phyloP scores from a whole-genome alignment of 2,113 vertebrate genomes.

The Octodon degus region DNA sequence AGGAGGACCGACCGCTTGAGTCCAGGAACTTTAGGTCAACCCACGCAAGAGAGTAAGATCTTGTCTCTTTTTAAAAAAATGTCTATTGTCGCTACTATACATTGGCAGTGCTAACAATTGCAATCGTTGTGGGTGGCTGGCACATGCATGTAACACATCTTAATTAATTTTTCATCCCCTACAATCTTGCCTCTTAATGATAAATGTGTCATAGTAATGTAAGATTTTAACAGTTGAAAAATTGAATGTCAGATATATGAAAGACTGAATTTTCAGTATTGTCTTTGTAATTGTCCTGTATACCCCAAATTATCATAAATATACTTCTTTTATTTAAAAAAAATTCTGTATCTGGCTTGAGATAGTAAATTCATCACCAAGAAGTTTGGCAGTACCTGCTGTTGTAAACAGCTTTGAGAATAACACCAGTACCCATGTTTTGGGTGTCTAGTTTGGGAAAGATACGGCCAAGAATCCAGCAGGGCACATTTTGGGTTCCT shows the following conservation, averaged over 20 bases:
- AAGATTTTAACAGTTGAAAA: neutral
- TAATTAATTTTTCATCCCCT: too few species aligned
- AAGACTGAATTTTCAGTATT: neutral
- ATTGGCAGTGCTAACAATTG: too few species aligned
- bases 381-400: neutral
- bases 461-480: neutral
- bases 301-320: neutral
- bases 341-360: slow-evolving; percentile 30
- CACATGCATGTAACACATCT: too few species aligned
- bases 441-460: neutral
- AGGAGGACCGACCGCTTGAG: too few species aligned
- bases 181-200: too few species aligned
- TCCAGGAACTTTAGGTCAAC: too few species aligned
- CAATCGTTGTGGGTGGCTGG: too few species aligned
- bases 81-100: too few species aligned
- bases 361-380: neutral
- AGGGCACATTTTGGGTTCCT: neutral
- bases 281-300: neutral
- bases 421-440: neutral
- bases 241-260: neutral
- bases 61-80: too few species aligned
- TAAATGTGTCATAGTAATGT: too few species aligned
- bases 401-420: neutral
- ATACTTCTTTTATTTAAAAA: neutral
- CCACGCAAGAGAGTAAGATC: too few species aligned